A percentile compares a stretch with the other conserved stretches of the same genome.
These are phyloP conservation scores for Drosophila borealis DNA, from an alignment of 2,888 invertebrate genomes.

Conservation along the genomic window DNA sequence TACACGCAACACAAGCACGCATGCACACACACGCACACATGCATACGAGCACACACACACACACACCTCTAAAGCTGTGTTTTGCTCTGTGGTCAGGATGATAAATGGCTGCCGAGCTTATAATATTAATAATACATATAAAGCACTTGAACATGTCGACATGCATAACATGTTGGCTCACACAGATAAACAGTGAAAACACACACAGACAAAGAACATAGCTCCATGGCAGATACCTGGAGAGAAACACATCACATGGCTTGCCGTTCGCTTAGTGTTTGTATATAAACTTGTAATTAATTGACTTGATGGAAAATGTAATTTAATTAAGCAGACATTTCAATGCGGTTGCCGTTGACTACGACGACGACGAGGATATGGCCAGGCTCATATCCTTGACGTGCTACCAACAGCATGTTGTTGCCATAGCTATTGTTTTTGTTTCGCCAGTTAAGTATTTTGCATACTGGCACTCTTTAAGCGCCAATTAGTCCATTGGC, in stretches of 20 bases:
- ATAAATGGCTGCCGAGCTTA: conserved; percentile 79
- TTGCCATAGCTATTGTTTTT: conserved; percentile 53
- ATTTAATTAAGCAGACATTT: conserved; percentile 79
- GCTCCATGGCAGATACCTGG: conserved; percentile 12
- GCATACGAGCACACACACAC: neutral
- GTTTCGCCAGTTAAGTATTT: conserved; percentile 1
- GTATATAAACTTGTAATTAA: conserved; percentile 74
- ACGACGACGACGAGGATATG: conserved; percentile 16
- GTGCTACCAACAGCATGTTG: conserved; percentile 22
- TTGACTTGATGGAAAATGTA: conserved; percentile 82
- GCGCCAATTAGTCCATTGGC: conserved; percentile 72
- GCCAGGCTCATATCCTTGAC: conserved; percentile 18
- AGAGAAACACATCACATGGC: conserved; percentile 19
- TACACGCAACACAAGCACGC: conserved; percentile 11
- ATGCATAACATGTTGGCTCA: conserved; percentile 74
- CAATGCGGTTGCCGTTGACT: conserved; percentile 62
- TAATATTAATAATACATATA: conserved; percentile 81
- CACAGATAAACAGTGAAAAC: conserved; percentile 30
- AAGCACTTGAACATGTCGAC: conserved; percentile 78
- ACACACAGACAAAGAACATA: conserved; percentile 15
- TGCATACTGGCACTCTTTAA: conserved; percentile 31
- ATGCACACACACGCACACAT: conserved; percentile 4
- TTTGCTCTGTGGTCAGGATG: conserved; percentile 61
- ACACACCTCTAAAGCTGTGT: conserved; percentile 17
- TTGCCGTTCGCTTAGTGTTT: conserved; percentile 52